Base-by-base conservation (phyloP, 2,797 vertebrate species). In the Pagetopsis macropterus region DNA sequence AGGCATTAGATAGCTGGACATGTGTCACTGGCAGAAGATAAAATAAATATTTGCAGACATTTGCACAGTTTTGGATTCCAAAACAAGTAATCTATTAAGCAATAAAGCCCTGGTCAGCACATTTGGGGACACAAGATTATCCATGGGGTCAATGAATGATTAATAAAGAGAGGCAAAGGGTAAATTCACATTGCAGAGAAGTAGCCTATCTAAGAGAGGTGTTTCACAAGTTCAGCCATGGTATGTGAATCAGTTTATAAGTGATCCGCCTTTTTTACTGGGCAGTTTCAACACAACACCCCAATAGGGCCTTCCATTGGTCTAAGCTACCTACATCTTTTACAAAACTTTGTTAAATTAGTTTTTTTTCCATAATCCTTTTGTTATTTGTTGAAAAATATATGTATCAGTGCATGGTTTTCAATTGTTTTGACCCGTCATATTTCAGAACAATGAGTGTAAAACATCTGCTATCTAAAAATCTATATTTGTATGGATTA, bases 91-190 rank as follows among this genome's bases (percentile, higher is more conserved):
- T 3, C 11, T 10, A n/a, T 49, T 21, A 56, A 19, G 41, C 37
- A 60, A 3, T 9, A 16, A 43, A 16, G 9, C 33, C 45, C 23
- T n/a, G 14, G 23, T 54, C 44, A 12, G 19, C 13, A 56, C 41
- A 17, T 16, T 14, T 12, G 5, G 19, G 40, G 43, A 15, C 19
- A 54, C 5, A 0, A 64, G 33, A 54, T 48, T 63, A 59, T 58
- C 23, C 31, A 21, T 64, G 12, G 17, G 27, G 14, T 43, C 48
- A 52, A 21, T 31, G 68, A 43, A 67, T 57, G 33, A 67, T 77
- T 60, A 56, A 68, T 49, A 58, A 33, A 9, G 15, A 46, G 56
- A 27, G 27, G 27, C 27, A 27, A 27, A 27, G 27, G 27, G 27
- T 27, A 27, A 27, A 27, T 27, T 27, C 27, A 27, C 27, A 5